Conservation (phyloP, 1,140 invertebrate species). For the Telenomus remus region DNA sequence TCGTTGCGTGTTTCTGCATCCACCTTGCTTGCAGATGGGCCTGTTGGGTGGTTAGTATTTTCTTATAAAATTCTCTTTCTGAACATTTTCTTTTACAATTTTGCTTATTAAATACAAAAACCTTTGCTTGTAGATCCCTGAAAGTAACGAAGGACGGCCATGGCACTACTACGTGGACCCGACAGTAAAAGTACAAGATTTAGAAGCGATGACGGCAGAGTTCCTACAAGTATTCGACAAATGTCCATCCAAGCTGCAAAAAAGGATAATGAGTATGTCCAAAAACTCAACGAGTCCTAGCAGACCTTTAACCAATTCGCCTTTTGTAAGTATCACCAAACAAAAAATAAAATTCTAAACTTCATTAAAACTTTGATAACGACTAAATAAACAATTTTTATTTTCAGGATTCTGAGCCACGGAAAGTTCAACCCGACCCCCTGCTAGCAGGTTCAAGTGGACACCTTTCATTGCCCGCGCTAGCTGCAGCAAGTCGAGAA, state of each 20-base stretch:
- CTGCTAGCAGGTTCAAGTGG: slow-evolving; percentile 17
- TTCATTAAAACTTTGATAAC: no score
- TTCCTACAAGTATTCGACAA: slow-evolving; percentile 93
- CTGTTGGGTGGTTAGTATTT: slow-evolving; percentile 87
- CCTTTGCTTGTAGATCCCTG: slow-evolving; percentile 82
- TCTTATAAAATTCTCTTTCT: neutral
- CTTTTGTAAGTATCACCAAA: slow-evolving; percentile 73
- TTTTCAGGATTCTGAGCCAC: slow-evolving; percentile 19
- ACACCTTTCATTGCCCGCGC: neutral
- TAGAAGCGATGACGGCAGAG: slow-evolving; percentile 88
- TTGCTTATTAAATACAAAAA: neutral
- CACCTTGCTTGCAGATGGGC: slow-evolving; percentile 98
- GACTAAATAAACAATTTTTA: neutral
- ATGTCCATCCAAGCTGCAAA: slow-evolving; percentile 91
- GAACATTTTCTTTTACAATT: no score
- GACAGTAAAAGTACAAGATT: slow-evolving; percentile 86
- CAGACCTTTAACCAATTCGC: slow-evolving; percentile 70
- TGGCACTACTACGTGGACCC: slow-evolving; percentile 98
- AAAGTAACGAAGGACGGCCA: slow-evolving; percentile 92
- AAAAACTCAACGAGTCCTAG: slow-evolving; percentile 72
- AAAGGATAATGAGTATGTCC: slow-evolving; percentile 87
- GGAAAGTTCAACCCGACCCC: slow-evolving; percentile 10
- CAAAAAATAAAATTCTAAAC: no score
- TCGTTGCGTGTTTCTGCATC: slow-evolving; percentile 98
- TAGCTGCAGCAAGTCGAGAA: neutral